Evolutionary conservation across 2,113 vertebrate genomes (phyloP), one percentile per base, ranked within the genome.

Genomic region (Jacana jacana): DNA sequence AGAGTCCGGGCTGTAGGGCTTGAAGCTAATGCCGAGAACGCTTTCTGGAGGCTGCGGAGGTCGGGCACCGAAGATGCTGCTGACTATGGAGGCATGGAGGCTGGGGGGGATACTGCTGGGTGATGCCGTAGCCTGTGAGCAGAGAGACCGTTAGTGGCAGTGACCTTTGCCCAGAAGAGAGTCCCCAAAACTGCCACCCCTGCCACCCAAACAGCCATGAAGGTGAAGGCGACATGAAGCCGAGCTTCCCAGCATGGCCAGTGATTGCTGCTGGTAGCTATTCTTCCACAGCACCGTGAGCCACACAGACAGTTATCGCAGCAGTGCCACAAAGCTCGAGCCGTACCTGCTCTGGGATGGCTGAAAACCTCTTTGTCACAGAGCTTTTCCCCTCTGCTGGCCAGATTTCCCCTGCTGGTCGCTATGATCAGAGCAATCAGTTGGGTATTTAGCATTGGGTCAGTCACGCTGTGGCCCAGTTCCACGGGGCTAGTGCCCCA

Each of bases 11-110:
- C 84, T 81, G 86, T 52, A 90, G 80, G 97, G 85, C 81, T 94
- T 96, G 94, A 96, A 95, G 89, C 95, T 94, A 20, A 95, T 82
- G 49, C 91, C 96, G 1, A 89, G 95, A 77, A 97, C 91, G 0
- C 51, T 86, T 35, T 96, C 97, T 30, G 17, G 80, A 24, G 93
- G 72, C 52, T 65, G 86, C 0, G 30, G 54, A 28, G 85, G 17
- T 42, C 79, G 95, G 60, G 20, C 2, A 4, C 87, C 2, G 6
- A 88, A 81, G 82, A 92, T 91, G 75, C 27, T 93, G 88, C 81
- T 81, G 65, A 11, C 55, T 15, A 49, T 17, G 14, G 86, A 91
- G 77, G 72, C 92, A 93, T 89, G 89, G 82, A 96, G 66, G 65
- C 86, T 44, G 71, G 89, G 22, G 22, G 75, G 28, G 39, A 58